Base-by-base conservation (phyloP, 1,140 invertebrate genomes). In the Rhynchophorus ferrugineus region DNA sequence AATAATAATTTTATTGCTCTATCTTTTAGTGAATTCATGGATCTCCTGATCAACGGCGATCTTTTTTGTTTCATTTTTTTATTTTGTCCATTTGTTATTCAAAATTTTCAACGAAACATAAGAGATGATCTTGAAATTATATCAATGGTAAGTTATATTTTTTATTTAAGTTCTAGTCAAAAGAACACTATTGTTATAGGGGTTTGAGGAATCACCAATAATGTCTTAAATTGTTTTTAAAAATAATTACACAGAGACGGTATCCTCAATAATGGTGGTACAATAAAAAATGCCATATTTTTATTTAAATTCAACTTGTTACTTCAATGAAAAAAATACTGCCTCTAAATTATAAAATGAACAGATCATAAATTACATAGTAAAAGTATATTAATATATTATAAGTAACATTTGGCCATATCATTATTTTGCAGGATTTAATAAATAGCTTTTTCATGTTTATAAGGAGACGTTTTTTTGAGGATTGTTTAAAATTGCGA, bases 31-130 rank as follows among this genome's bases (percentile, higher is more conserved):
- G 34, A 68, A 62, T 38, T 62, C 65, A 29, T 62, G 64, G 60
- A 65, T 69, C 60, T 69, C 68, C 50, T 70, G 68, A 70, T 66
- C 68, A 19, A 65, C 64, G 50, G 62, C 61, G 22, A 61, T 68
- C 18, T 47, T 69, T 50, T 60, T 69, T 20, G 54, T 68, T 56
- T 68, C 64, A 38, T 69, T 69, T 49, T 69, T 64, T 61, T 68
- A 62, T 44, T 66, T 64, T 58, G 50, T 67, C 37, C 62, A 69
- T 49, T 62, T 63, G 55, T 54, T 67, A 39, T 45, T 68, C 21
- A 68, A 67, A 58, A 64, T 69, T 46, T 66, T 69, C 7, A 47
- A 46, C 24, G 44, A 42, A 36, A 47, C 51, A n/a, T 47, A 34
- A 17, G 22, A 11, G 14, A 33, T 3, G n/a, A 14, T 8, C 17